phyloP scores from a whole-genome alignment of 1,140 invertebrate species.

The Lordiphosa stackelbergi region DNA sequence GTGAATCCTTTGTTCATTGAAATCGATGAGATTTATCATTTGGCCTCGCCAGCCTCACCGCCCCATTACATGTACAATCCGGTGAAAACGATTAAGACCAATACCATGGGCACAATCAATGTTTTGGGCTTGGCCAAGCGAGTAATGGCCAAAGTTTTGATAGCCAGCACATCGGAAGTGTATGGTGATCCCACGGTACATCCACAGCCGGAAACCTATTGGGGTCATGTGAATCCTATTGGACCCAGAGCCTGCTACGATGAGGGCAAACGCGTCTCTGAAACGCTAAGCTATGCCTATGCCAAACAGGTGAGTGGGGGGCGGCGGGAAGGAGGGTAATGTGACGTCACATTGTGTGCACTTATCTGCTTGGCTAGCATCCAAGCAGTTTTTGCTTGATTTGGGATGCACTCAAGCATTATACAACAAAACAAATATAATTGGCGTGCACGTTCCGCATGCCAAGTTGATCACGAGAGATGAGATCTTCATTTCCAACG shows the following conservation, averaged over 20 bases:
- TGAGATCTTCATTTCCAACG: slow-evolving; percentile 21
- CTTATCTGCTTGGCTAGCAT: slow-evolving; percentile 19
- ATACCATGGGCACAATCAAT: slow-evolving; percentile 98
- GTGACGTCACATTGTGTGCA: slow-evolving; percentile 8
- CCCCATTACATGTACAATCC: slow-evolving; percentile 99
- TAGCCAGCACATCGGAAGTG: slow-evolving; percentile 99
- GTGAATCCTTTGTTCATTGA: slow-evolving; percentile 98
- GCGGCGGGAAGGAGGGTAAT: no score
- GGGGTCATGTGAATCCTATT: slow-evolving; percentile 99
- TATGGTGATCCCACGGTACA: slow-evolving; percentile 98
- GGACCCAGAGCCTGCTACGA: slow-evolving; percentile 98
- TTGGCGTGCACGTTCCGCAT: slow-evolving; percentile 25
- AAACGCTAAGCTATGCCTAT: slow-evolving; percentile 98
- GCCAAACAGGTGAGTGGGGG: slow-evolving; percentile 84
- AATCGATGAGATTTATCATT: slow-evolving; percentile 99
- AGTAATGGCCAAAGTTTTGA: slow-evolving; percentile 94
- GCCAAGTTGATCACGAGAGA: slow-evolving; percentile 19
- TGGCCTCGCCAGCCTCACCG: slow-evolving; percentile 98
- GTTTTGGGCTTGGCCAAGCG: slow-evolving; percentile 96
- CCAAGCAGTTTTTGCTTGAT: slow-evolving; percentile 37
- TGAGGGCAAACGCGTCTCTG: slow-evolving; percentile 98
- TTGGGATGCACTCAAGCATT: slow-evolving; percentile 38
- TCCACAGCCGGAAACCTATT: slow-evolving; percentile 96
- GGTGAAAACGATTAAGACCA: slow-evolving; percentile 99
- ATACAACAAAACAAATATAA: slow-evolving; percentile 19